A percentile compares a stretch with the other conserved stretches of the same genome.
phyloP scores from a whole-genome alignment of 2,888 invertebrate species.

The Colletes collaris region DNA sequence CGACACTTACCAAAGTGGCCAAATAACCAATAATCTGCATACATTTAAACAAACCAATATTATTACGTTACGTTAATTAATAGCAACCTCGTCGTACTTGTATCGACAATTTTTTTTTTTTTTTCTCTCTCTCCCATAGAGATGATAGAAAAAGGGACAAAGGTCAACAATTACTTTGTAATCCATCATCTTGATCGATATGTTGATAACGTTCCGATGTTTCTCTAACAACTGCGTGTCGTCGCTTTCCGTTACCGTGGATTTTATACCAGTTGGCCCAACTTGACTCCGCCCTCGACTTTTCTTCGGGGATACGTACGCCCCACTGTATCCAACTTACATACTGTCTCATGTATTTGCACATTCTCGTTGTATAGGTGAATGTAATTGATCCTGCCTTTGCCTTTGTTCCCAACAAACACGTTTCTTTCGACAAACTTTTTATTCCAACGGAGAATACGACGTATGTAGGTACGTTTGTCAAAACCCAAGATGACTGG shows the following conservation, averaged over 20 bases:
- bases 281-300: conserved; percentile 27
- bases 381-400: not conserved
- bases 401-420: not conserved
- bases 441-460: no score
- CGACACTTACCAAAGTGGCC: conserved; percentile 69
- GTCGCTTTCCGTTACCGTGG: conserved; percentile 43
- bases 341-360: not conserved
- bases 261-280: conserved; percentile 64
- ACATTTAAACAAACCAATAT: not conserved
- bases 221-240: conserved; percentile 58
- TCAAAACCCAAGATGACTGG: no score
- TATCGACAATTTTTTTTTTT: no score
- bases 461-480: no score
- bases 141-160: not conserved
- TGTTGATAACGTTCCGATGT: conserved; percentile 38
- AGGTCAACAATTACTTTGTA: conserved; percentile 66
- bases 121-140: not conserved
- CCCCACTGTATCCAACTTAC: conserved; percentile 10
- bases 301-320: conserved; percentile 13
- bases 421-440: no score
- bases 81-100: no score
- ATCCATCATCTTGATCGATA: conserved; percentile 64
- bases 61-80: not conserved
- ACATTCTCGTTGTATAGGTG: not conserved
- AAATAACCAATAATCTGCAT: conserved; percentile 63